Percentiles rank a stretch among this genome's conserved stretches.
Conservation (phyloP, 2,113 vertebrate species). For the Scatophagus argus region DNA sequence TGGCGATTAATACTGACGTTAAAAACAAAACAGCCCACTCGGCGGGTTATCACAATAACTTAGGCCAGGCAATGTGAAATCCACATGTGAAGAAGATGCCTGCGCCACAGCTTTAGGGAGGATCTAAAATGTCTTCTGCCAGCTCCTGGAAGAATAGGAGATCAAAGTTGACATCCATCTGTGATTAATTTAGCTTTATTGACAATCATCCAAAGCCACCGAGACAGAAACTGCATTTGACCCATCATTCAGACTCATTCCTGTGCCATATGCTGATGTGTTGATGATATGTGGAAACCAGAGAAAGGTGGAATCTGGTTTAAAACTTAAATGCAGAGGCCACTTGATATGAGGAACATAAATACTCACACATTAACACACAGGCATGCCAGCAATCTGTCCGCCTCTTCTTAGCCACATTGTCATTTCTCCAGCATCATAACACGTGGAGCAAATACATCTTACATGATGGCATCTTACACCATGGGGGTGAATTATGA, state of each 20-base stretch:
- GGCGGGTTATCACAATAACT: constrained; percentile 52
- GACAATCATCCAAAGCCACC: constrained; percentile 60
- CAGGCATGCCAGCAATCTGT: not conserved
- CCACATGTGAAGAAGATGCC: constrained; percentile 51
- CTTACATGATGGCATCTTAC: constrained; percentile 18
- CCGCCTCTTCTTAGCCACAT: not conserved
- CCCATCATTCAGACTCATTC: constrained; percentile 54
- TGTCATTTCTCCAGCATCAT: constrained; percentile 34
- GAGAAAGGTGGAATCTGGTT: constrained; percentile 29
- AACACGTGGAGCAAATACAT: constrained; percentile 24
- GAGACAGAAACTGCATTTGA: constrained; percentile 56
- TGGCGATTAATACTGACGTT: constrained; percentile 70
- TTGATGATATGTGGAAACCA: constrained; percentile 38
- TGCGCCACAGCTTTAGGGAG: constrained; percentile 25
- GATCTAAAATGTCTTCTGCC: constrained; percentile 35
- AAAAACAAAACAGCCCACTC: constrained; percentile 61
- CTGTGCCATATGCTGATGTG: constrained; percentile 41
- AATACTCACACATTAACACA: not conserved
- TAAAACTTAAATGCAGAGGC: constrained; percentile 33
- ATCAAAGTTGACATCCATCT: constrained; percentile 75
- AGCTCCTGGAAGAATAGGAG: constrained; percentile 41
- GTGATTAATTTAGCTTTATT: constrained; percentile 67
- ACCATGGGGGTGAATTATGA: not conserved
- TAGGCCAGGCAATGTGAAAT: constrained; percentile 26
- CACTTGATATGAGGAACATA: not conserved